Conservation (phyloP, 2,888 invertebrate genomes). For the Dimorphilus gyrociliatus region DNA sequence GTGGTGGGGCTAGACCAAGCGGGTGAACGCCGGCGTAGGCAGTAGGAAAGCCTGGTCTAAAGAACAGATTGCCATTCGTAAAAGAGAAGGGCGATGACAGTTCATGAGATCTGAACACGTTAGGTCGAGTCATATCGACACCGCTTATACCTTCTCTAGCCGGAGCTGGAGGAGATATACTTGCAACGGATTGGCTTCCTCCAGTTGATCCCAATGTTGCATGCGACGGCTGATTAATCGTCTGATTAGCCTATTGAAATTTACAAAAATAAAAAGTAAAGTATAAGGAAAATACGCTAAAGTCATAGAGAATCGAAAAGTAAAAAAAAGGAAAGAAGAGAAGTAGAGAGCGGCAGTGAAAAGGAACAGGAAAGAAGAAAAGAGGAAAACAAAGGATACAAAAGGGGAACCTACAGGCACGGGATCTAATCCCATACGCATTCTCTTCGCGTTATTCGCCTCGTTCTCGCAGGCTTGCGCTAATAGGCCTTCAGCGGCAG, state of each 20-base stretch:
- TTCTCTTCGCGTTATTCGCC: slow-evolving; percentile 87
- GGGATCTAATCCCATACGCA: slow-evolving; percentile 85
- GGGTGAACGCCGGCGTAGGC: slow-evolving; percentile 21
- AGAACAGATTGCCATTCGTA: slow-evolving; percentile 31
- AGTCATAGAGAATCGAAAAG: slow-evolving; percentile 6
- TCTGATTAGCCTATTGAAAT: too few relatives aligned
- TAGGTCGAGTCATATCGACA: slow-evolving; percentile 16
- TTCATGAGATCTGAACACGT: slow-evolving; percentile 27
- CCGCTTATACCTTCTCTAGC: too few relatives aligned
- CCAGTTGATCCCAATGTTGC: slow-evolving; percentile 7
- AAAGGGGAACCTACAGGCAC: slow-evolving; percentile 15
- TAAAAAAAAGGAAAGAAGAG: slow-evolving; percentile 5
- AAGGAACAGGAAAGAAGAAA: slow-evolving; percentile 1
- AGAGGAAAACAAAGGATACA: slow-evolving; percentile 4
- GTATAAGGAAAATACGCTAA: slow-evolving; percentile 7
- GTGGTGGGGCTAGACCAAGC: slow-evolving; percentile 25
- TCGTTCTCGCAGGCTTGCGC: slow-evolving; percentile 93
- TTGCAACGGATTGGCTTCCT: not conserved
- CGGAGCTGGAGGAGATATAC: slow-evolving; percentile 1
- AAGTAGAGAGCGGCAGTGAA: slow-evolving; percentile 6
- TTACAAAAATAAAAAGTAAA: slow-evolving; percentile 7
- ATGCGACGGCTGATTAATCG: slow-evolving; percentile 8
- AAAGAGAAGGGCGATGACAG: slow-evolving; percentile 32
- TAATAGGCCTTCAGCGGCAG: slow-evolving; percentile 85
- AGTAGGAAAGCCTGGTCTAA: slow-evolving; percentile 28